Base-by-base conservation (phyloP, 2,888 invertebrate genomes). In the Phrixothrix hirtus region DNA sequence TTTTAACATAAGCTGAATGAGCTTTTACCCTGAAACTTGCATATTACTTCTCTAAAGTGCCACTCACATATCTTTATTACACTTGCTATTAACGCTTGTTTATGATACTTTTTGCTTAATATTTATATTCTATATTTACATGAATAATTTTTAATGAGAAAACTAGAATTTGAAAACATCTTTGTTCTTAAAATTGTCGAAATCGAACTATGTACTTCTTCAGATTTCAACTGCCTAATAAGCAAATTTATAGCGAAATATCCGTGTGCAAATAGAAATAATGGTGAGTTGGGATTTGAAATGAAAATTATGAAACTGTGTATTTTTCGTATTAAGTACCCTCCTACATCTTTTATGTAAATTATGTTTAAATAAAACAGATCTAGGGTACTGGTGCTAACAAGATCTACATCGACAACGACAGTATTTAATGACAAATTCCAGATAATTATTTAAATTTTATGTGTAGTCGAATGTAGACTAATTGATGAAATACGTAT, bases 1-100 rank as follows among this genome's bases (percentile, higher is more conserved):
- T 48, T 48, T 53, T 53, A 53, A 53, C 48, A 48, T 53, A 53
- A 47, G 48, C 47, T 53, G 38, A 53, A 53, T 44, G 43, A 37
- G 48, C 43, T 47, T 53, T 53, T 53, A 50, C 46, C 46, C 43
- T 35, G 32, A 50, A 46, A 46, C 50, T 55, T 44, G 45, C 41
- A 49, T 49, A 45, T 43, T 49, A 55, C 45, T 49, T 37, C 35
- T 36, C 36, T 26, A 41, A 45, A 55, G 55, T 55, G 50, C 39
- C 50, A 51, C 42, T 42, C 38, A 16, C 52, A 45, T 32, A 31
- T 39, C 55, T 55, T 50, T 41, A 50, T 50, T 44, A 45, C 50
- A 27, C 39, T 17, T 35, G 27, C 47, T 44, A 38, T 53, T 53
- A 44, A 41, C 41, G 42, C 30, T 21, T 35, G 27, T 21, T n/a